Evolutionary conservation across 2,888 invertebrate species (phyloP).

Genomic region (Nomada hirtipes): DNA sequence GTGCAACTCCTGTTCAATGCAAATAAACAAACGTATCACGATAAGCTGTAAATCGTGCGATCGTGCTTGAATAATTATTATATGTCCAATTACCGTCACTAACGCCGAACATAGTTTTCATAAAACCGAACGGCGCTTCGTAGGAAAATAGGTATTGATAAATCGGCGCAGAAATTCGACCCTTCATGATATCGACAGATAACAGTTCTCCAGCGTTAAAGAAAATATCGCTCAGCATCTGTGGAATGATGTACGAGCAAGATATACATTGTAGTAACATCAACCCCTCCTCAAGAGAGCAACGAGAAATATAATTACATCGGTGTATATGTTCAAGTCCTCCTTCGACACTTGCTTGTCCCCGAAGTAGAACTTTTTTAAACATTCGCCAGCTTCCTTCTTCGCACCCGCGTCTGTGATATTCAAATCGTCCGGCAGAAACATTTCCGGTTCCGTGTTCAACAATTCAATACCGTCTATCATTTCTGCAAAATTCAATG

Average conservation of each 20-base stretch:
- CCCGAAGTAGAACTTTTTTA: slow-evolving; percentile 77
- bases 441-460: slow-evolving; percentile 76
- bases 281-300: no score
- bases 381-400: slow-evolving; percentile 68
- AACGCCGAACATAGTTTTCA: slow-evolving; percentile 74
- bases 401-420: slow-evolving; percentile 71
- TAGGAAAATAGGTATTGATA: slow-evolving; percentile 78
- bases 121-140: slow-evolving; percentile 73
- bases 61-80: not conserved
- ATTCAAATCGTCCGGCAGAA: slow-evolving; percentile 78
- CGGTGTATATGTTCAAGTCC: slow-evolving; percentile 57
- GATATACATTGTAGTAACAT: not conserved
- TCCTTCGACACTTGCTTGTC: slow-evolving; percentile 75
- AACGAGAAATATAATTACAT: slow-evolving; percentile 35
- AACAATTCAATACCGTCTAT: slow-evolving; percentile 71
- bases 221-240: slow-evolving; percentile 76
- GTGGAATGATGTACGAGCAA: slow-evolving; percentile 23
- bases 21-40: not conserved
- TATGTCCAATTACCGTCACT: slow-evolving; percentile 66
- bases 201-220: slow-evolving; percentile 68
- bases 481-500: slow-evolving; percentile 59
- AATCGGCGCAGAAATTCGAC: slow-evolving; percentile 73
- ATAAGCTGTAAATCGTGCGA: not conserved
- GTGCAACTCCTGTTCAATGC: slow-evolving; percentile 81
- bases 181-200: slow-evolving; percentile 73